These are phyloP conservation scores for Adelognathus sp. DNA, from an alignment of 2,888 invertebrate species.

Conservation along the genomic window DNA sequence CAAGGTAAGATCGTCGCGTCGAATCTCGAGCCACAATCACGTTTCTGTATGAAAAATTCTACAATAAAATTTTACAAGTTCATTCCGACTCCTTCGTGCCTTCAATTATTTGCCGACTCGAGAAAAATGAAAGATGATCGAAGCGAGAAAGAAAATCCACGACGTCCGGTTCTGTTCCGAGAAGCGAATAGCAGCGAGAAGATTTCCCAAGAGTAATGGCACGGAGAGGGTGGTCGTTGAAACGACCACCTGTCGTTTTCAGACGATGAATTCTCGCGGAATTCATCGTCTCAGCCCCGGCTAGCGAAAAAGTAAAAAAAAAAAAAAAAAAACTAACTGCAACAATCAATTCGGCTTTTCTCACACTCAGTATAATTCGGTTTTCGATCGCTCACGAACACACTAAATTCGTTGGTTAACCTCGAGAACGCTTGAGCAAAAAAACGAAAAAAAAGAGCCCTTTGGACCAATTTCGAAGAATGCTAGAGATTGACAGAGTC, in stretches of 20 bases:
- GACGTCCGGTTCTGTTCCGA: constrained; percentile 27
- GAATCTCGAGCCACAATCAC: constrained; percentile 31
- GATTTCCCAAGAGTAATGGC: neutral
- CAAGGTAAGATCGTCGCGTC: constrained; percentile 52
- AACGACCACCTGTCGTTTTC: no score
- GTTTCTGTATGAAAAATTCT: constrained; percentile 53
- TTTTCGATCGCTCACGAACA: neutral
- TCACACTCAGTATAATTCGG: neutral
- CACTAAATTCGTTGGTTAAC: neutral
- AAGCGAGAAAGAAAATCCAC: neutral
- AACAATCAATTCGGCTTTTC: constrained; percentile 1
- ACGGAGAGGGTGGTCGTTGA: neutral
- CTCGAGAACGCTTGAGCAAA: neutral
- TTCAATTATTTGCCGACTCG: constrained; percentile 22
- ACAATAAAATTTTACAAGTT: constrained; percentile 57
- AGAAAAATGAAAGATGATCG: neutral
- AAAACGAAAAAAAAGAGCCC: constrained; percentile 39
- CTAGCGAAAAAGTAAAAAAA: neutral
- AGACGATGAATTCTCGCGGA: neutral
- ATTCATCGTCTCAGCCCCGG: neutral
- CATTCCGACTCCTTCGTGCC: constrained; percentile 17
- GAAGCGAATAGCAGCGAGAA: neutral
- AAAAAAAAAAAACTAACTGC: neutral
- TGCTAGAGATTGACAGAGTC: neutral
- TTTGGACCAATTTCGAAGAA: no score